phyloP scores from a whole-genome alignment of 2,888 invertebrate species.

The Epicampocera succincta region DNA sequence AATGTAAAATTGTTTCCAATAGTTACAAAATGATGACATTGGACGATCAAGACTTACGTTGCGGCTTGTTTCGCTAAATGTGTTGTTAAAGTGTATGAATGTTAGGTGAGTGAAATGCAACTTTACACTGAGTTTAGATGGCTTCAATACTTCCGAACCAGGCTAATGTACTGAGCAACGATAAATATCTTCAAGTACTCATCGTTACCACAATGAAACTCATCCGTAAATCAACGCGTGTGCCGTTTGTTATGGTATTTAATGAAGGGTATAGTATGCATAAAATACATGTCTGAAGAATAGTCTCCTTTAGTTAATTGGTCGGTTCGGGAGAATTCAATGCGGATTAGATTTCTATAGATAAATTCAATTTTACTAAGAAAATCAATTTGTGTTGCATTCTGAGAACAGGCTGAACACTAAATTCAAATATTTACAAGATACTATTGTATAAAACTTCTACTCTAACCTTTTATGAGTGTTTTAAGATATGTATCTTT shows the following conservation, averaged over 20 bases:
- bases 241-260: slow-evolving; percentile 31
- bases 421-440: slow-evolving; percentile 33
- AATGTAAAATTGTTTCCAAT: not conserved
- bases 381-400: too few species aligned
- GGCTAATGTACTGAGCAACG: slow-evolving; percentile 42
- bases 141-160: slow-evolving; percentile 30
- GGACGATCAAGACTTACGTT: slow-evolving; percentile 26
- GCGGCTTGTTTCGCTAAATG: slow-evolving; percentile 41
- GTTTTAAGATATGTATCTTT: slow-evolving; percentile 29
- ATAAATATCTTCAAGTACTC: slow-evolving; percentile 46
- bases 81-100: slow-evolving; percentile 33
- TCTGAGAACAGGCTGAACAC: too few species aligned
- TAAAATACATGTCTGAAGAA: slow-evolving; percentile 50
- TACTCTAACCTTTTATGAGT: slow-evolving; percentile 31
- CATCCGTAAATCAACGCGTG: slow-evolving; percentile 33
- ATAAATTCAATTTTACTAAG: too few species aligned
- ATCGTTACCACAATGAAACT: slow-evolving; percentile 34
- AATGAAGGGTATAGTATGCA: slow-evolving; percentile 63
- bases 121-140: slow-evolving; percentile 8
- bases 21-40: slow-evolving; percentile 21
- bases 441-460: slow-evolving; percentile 40
- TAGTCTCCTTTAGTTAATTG: slow-evolving; percentile 24
- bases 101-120: slow-evolving; percentile 17
- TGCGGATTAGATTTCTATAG: too few species aligned
- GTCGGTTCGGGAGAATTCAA: not conserved